Base-by-base conservation (phyloP, 2,113 vertebrate species). In the Greenwoodochromis staneri region DNA sequence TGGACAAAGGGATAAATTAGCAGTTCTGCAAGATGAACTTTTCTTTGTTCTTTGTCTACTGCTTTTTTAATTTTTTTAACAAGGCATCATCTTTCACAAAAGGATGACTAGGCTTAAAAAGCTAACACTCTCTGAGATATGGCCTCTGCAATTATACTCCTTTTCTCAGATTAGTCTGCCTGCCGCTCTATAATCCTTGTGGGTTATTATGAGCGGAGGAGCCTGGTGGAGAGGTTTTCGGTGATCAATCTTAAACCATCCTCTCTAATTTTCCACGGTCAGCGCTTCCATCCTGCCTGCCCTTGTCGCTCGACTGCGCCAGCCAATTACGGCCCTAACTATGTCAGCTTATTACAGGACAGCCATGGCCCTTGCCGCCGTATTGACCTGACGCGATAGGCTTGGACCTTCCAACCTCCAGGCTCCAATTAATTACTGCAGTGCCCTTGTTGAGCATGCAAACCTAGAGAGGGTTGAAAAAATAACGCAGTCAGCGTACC, bases 211-310 rank as follows among this genome's bases (percentile, higher is more conserved):
- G 83, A 94, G 80, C 38, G 13, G 80, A 90, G 88, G 83, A 89
- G 86, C 80, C 82, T 14, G 34, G 76, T 89, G 89, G 85, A 91
- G 89, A 86, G 93, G 85, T 93, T 95, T 92, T 94, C 83, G 34
- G 91, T 94, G 93, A 96, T 96, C 95, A 96, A 95, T 96, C 95
- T 96, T 95, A 89, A 91, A 96, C 94, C 93, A 93, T 95, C 90
- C 92, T 93, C 93, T 95, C 94, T 94, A 94, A 96, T 96, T 95
- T 95, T 93, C 88, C 90, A 95, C 90, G 94, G 95, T 96, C 95
- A 96, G 84, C 81, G 93, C 93, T 85, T 95, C 93, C 90, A 96
- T 94, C 94, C 93, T 83, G 94, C 45, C 90, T 96, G 95, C 94
- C 94, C 95, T 97, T 96, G 93, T 95, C 92, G 94, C 94, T 94